Conservation (phyloP, 2,888 invertebrate genomes). For the Monopis laevigella region DNA sequence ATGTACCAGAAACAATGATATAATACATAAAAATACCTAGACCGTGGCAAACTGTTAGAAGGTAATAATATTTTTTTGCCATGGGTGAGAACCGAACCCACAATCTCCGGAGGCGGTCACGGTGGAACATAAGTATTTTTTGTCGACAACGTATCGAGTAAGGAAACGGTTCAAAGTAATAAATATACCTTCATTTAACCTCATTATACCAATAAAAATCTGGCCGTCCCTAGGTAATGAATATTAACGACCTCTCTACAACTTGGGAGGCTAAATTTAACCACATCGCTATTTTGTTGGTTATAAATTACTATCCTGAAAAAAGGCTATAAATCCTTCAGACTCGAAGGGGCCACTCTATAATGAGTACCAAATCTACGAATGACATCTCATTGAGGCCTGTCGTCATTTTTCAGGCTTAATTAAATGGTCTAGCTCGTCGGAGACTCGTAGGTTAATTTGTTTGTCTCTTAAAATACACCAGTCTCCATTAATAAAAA, state of each 20-base stretch:
- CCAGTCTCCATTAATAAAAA: slow-evolving; percentile 3
- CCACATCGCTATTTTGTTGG: slow-evolving; percentile 11
- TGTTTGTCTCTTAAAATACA: slow-evolving; percentile 24
- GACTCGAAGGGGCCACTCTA: slow-evolving; percentile 10
- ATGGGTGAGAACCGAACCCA: too few species aligned
- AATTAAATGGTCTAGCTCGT: slow-evolving; percentile 27
- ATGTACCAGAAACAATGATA: too few species aligned
- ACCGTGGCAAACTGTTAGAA: too few species aligned
- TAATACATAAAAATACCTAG: too few species aligned
- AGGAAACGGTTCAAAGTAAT: background rate
- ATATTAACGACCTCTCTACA: slow-evolving; percentile 12
- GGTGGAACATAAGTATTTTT: too few species aligned
- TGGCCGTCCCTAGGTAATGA: slow-evolving; percentile 13
- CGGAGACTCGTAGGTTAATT: slow-evolving; percentile 21
- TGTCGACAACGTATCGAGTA: too few species aligned
- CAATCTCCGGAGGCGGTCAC: too few species aligned
- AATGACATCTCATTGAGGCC: slow-evolving; percentile 16
- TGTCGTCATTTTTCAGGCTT: slow-evolving; percentile 29
- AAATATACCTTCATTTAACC: slow-evolving; percentile 15
- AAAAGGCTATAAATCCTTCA: slow-evolving; percentile 17
- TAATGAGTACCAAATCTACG: slow-evolving; percentile 11
- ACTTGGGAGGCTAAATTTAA: slow-evolving; percentile 10
- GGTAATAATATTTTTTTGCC: too few species aligned
- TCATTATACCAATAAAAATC: slow-evolving; percentile 16
- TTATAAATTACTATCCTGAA: slow-evolving; percentile 16